Evolutionary conservation across 2,888 invertebrate species (phyloP).

Genomic region (Pachliopta kotzebuea): DNA sequence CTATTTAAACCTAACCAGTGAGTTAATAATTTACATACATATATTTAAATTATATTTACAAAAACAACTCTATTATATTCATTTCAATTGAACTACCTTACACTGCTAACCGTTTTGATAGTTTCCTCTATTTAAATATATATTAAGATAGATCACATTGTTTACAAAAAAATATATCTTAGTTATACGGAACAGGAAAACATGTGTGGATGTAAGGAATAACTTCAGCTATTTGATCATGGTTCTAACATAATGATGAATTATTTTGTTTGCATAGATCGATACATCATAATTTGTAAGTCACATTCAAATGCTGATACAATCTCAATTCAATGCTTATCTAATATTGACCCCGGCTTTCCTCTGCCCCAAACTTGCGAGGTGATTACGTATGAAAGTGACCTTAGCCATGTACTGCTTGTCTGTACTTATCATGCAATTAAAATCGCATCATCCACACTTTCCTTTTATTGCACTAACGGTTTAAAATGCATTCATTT

Average conservation of each 20-base stretch:
- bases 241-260: not conserved
- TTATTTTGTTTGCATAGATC: not conserved
- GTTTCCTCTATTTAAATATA: not conserved
- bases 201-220: not conserved
- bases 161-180: no score
- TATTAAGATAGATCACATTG: not conserved
- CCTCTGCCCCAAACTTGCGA: slow-evolving; percentile 7
- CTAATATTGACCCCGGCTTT: slow-evolving; percentile 21
- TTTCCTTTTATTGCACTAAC: slow-evolving; percentile 7
- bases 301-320: slow-evolving; percentile 11
- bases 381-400: slow-evolving; percentile 18
- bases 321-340: slow-evolving; percentile 9
- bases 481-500: no score
- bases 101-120: not conserved
- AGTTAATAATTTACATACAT: no score
- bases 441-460: slow-evolving; percentile 5
- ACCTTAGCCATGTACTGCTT: slow-evolving; percentile 4
- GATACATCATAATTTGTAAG: not conserved
- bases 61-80: no score
- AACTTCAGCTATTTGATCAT: not conserved
- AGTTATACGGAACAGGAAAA: not conserved
- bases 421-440: slow-evolving; percentile 11
- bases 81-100: no score
- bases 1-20: no score
- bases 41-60: no score